Evolutionary conservation across 2,113 vertebrate species (phyloP).

Genomic region (Struthio camelus): DNA sequence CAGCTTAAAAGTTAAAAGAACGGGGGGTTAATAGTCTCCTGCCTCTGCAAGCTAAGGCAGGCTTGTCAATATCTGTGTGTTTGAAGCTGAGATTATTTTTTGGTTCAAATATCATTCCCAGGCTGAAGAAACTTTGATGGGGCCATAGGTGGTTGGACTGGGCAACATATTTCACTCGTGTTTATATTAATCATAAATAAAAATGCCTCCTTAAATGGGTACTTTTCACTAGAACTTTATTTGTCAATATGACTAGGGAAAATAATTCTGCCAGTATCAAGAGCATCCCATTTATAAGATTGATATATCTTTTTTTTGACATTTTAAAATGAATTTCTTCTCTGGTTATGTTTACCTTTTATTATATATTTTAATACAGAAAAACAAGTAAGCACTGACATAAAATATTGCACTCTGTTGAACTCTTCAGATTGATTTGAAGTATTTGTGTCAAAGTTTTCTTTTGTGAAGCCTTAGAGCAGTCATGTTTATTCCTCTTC

Average conservation of each 20-base stretch:
- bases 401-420: not conserved
- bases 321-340: slow-evolving; percentile 4
- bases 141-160: accelerated
- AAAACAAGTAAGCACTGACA: not conserved
- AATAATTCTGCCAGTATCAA: not conserved
- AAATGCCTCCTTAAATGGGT: slow-evolving; percentile 4
- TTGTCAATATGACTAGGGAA: not conserved
- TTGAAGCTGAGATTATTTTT: not conserved
- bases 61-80: not conserved
- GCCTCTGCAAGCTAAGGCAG: not conserved
- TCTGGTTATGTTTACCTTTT: slow-evolving; percentile 28
- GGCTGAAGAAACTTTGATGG: not conserved
- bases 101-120: not conserved
- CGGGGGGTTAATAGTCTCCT: not conserved
- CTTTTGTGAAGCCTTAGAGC: not conserved
- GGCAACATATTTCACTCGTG: not conserved
- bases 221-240: not conserved
- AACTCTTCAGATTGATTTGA: not conserved
- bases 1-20: not conserved
- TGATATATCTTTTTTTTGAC: not conserved
- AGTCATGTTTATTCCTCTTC: slow-evolving; percentile 1
- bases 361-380: not conserved
- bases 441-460: not conserved
- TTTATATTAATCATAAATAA: slow-evolving; percentile 37
- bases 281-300: not conserved